A percentile compares a stretch with the other conserved stretches of the same genome.
Evolutionary conservation across 1,140 invertebrate species (phyloP).

Genomic region (Anastrepha ludens): DNA sequence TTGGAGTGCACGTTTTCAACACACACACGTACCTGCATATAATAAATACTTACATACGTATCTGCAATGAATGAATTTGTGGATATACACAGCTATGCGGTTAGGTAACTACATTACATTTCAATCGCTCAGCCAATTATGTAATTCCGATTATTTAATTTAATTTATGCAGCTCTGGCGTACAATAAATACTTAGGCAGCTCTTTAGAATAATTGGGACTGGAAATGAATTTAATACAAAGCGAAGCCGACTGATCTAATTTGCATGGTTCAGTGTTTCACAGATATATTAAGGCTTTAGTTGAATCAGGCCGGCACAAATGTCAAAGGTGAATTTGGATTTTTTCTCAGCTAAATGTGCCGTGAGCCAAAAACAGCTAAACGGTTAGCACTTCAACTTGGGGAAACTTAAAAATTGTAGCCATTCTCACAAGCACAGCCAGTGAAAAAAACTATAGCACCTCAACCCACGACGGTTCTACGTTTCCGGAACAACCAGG

Average conservation of each 20-base stretch:
- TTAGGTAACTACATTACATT: neutral
- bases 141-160: neutral
- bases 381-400: no score
- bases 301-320: neutral
- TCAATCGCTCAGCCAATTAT: neutral
- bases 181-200: neutral
- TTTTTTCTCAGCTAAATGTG: no score
- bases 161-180: neutral
- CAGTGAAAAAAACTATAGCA: no score
- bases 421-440: no score
- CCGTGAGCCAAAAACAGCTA: no score
- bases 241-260: neutral
- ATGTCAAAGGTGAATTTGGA: neutral
- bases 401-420: no score
- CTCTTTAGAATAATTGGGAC: neutral
- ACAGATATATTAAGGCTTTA: neutral
- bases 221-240: neutral
- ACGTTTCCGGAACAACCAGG: no score
- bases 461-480: no score
- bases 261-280: neutral
- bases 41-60: no score
- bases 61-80: no score
- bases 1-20: slow-evolving; percentile 13
- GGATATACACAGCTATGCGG: no score
- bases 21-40: no score